Percentiles rank a stretch among this genome's conserved stretches.
phyloP scores from a whole-genome alignment of 1,140 invertebrate genomes.

The Maniola jurtina region DNA sequence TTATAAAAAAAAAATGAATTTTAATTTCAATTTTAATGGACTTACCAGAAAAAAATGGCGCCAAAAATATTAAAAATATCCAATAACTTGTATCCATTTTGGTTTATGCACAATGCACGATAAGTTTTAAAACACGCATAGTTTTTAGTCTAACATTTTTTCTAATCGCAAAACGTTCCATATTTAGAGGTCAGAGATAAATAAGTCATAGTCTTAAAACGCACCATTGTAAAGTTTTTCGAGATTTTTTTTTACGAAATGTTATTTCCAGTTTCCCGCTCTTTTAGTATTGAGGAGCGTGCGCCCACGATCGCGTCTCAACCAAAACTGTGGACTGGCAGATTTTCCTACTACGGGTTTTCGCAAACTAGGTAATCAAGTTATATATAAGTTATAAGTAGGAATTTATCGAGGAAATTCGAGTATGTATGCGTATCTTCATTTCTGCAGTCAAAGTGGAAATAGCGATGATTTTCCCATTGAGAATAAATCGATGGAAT shows the following conservation, averaged over 20 bases:
- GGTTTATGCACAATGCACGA: not conserved
- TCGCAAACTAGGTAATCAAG: not conserved
- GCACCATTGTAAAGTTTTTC: not conserved
- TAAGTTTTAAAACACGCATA: not conserved
- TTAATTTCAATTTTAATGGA: not conserved
- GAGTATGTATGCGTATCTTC: not conserved
- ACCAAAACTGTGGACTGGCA: slow-evolving; percentile 40
- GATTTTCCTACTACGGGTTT: slow-evolving; percentile 9
- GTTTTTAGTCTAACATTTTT: slow-evolving; percentile 13
- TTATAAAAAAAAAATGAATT: not conserved
- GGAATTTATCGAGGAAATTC: not conserved
- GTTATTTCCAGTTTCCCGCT: slow-evolving; percentile 45
- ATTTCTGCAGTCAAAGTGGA: not conserved
- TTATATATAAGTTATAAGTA: no score
- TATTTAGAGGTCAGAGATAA: slow-evolving; percentile 8
- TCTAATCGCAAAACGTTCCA: slow-evolving; percentile 11
- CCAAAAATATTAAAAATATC: slow-evolving; percentile 20
- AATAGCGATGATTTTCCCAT: no score
- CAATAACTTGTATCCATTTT: slow-evolving; percentile 21
- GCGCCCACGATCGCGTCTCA: slow-evolving; percentile 20
- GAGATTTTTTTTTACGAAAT: slow-evolving; percentile 26
- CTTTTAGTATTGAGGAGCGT: slow-evolving; percentile 35
- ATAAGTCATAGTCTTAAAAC: not conserved
- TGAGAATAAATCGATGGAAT: no score
- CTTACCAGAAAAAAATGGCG: slow-evolving; percentile 23